Base-by-base conservation (phyloP, 2,888 invertebrate genomes). In the Gnatocerus cornutus region DNA sequence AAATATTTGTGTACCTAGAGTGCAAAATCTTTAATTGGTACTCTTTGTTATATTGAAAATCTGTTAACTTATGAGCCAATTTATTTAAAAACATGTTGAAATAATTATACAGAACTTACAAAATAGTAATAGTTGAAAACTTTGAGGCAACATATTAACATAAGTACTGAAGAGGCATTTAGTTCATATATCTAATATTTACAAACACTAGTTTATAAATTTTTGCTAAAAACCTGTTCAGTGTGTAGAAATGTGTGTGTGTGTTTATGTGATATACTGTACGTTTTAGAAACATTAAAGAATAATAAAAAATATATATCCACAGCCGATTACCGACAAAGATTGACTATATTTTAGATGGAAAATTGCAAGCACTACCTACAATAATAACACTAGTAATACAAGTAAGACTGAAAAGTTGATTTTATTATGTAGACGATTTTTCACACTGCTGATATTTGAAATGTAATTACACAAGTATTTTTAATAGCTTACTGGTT, bases 321-420 rank as follows among this genome's bases (percentile, higher is more conserved):
- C 68, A 69, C 68, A 69, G 68, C 68, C 68, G 68, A 69, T 63
- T 69, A 69, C 68, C 63, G 63, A 68, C 56, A 69, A 64, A 64
- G 63, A 69, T 64, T 63, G 68, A 69, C 63, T 69, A 68, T 50
- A 68, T 33, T 50, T 52, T 64, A 69, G 63, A 63, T 63, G 62
- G 68, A 43, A 64, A 58, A 58, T 64, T 63, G 50, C 68, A 69
- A 69, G 68, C 63, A 64, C 68, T 69, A 69, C 50, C 68, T 69
- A 69, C 64, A 69, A 69, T 68, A 61, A 68, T 62, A 64, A 69
- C 63, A 69, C 64, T 69, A 69, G 63, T 58, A 69, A 69, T 69
- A 69, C 58, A 69, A 56, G 62, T 50, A 69, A 65, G 69, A 69
- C 65, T 65, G 69, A 69, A 65, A 63, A 63, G 63, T 69, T 56